Evolutionary conservation across 2,113 vertebrate genomes (phyloP).

Genomic region (Tichodroma muraria): DNA sequence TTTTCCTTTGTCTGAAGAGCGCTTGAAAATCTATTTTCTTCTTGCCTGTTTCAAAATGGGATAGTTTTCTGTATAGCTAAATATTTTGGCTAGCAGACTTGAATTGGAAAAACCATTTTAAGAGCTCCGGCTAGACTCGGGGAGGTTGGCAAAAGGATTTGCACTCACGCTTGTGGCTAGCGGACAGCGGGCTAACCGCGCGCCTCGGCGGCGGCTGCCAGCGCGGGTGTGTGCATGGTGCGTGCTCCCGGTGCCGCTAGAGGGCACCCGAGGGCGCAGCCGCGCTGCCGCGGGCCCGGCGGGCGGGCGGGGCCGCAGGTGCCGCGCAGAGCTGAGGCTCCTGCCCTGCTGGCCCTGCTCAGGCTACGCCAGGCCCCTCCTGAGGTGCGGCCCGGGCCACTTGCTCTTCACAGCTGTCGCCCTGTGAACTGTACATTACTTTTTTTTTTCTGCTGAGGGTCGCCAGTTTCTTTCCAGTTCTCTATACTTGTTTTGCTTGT

Average conservation of each 20-base stretch:
- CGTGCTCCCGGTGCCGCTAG: not conserved
- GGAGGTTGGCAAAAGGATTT: not conserved
- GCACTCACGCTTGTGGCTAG: accelerated
- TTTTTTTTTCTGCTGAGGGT: not conserved
- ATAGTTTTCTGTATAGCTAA: not conserved
- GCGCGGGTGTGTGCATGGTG: not conserved
- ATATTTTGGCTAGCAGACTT: not conserved
- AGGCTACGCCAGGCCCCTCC: not conserved
- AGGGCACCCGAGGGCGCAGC: not conserved
- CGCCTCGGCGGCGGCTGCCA: not conserved
- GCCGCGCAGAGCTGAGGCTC: no score
- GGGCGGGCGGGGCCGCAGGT: no score
- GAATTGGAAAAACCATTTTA: not conserved
- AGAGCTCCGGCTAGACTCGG: not conserved
- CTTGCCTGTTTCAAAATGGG: not conserved
- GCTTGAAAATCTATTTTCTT: not conserved
- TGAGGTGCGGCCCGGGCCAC: not conserved
- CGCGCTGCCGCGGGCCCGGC: accelerated
- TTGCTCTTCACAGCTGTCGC: not conserved
- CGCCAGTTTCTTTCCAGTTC: not conserved
- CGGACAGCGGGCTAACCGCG: not conserved
- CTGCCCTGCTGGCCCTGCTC: no score
- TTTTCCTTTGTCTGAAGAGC: not conserved
- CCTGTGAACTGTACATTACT: not conserved
- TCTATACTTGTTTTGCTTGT: not conserved